Evolutionary conservation across 2,888 invertebrate species (phyloP), one percentile per base, ranked within the genome.

Genomic region (Zygogramma bicolorata): DNA sequence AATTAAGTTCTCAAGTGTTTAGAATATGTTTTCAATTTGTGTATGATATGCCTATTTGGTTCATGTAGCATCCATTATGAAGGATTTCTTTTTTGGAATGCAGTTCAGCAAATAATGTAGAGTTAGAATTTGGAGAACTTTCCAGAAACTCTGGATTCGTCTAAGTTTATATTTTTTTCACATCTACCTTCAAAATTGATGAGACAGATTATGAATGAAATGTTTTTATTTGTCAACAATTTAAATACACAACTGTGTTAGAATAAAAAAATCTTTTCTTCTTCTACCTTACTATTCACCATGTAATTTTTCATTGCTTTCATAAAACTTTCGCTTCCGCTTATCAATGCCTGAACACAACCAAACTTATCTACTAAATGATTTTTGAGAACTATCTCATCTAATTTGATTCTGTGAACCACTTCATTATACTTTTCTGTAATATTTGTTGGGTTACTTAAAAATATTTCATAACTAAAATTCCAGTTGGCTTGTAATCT

Each of bases 401-500:
- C 79, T 5, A 92, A 80, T 83, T 86, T 89, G 40, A 80, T 79
- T 62, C 75, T 75, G 68, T 84, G 80, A 34, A 92, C 84, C 59
- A 88, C 87, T 85, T 92, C 91, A 80, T 88, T 86, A 83, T 91
- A 91, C 81, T 89, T 90, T 53, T 76, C 49, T 13, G 49, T 31
- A 15, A 75, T 75, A 38, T 77, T 70, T 15, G 73, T 73, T 6
- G 70, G 49, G 38, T 80, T 78, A 68, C 81, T 82, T 77, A 94
- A 78, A 86, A 90, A 93, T 75, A 93, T 87, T 49, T 88, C 87
- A 76, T 91, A 91, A n/a, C 86, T 87, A 83, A 95, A 95, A 87
- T 95, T 95, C 95, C 95, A 95, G 85, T 88, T 92, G 27, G 88
- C 86, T 31, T 87, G 87, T 78, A 90, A 91, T 8, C 88, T 85